Conservation (phyloP, 1,140 invertebrate genomes). For the Ostrea edulis region DNA sequence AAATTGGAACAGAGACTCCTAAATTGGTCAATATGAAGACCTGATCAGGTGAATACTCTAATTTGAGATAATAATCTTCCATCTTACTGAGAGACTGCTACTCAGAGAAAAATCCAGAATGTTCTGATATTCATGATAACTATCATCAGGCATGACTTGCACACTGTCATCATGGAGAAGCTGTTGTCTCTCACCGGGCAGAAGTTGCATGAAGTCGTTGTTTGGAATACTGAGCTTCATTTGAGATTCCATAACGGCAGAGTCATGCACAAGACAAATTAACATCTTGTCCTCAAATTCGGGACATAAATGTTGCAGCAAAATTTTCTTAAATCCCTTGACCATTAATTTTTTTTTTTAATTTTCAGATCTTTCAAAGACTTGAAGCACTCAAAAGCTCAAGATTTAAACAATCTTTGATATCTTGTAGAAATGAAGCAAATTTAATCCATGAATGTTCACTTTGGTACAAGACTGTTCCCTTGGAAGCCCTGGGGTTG, state of each 20-base stretch:
- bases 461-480: not conserved
- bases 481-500: not conserved
- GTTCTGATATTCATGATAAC: slow-evolving; percentile 23
- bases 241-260: slow-evolving; percentile 9
- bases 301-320: not conserved
- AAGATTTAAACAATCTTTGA: not conserved
- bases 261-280: slow-evolving; percentile 34
- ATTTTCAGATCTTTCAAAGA: not conserved
- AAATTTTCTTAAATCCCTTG: slow-evolving; percentile 3
- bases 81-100: slow-evolving; percentile 7
- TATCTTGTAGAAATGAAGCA: not conserved
- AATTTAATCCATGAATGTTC: not conserved
- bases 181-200: not conserved
- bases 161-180: slow-evolving; percentile 1
- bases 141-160: not conserved
- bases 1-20: too few species aligned
- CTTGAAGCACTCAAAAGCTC: not conserved
- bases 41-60: too few species aligned
- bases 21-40: too few species aligned
- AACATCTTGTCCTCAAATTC: slow-evolving; percentile 8
- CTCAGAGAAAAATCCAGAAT: slow-evolving; percentile 21
- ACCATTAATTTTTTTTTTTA: not conserved
- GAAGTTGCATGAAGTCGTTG: not conserved
- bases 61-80: not conserved
- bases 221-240: slow-evolving; percentile 27